A percentile compares a stretch with the other conserved stretches of the same genome.
Evolutionary conservation across 2,113 vertebrate genomes (phyloP).

Genomic region (Bubo bubo): DNA sequence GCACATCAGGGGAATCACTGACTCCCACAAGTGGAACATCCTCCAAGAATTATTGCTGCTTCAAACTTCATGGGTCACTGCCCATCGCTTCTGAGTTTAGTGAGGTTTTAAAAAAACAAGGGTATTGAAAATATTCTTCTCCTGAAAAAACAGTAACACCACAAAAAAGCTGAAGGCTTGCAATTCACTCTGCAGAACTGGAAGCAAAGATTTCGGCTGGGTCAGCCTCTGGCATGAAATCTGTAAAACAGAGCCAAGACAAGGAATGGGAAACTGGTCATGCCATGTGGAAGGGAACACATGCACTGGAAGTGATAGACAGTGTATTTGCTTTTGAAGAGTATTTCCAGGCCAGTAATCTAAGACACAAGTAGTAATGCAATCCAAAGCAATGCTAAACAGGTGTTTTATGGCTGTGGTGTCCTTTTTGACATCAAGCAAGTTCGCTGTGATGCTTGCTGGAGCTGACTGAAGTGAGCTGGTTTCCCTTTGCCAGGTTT

Average conservation of each 20-base stretch:
- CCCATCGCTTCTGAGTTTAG: not conserved
- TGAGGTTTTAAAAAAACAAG: not conserved
- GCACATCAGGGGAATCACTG: not conserved
- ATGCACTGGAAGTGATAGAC: not conserved
- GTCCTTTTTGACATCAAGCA: not conserved
- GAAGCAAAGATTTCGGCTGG: not conserved
- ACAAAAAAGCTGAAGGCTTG: not conserved
- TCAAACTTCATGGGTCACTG: not conserved
- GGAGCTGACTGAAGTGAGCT: not conserved
- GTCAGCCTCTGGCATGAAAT: not conserved
- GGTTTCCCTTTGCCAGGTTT: not conserved
- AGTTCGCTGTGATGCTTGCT: fast-evolving
- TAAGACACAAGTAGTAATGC: not conserved
- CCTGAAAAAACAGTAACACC: not conserved
- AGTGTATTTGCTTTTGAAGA: not conserved
- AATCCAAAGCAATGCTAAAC: not conserved
- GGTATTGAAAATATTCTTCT: not conserved
- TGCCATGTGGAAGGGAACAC: not conserved
- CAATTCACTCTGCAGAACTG: not conserved
- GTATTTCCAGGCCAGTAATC: not conserved
- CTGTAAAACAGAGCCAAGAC: not conserved
- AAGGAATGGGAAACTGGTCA: not conserved
- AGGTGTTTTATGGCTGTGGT: not conserved
- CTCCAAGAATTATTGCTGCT: not conserved
- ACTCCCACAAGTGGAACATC: not conserved